Evolutionary conservation across 2,888 invertebrate species (phyloP).

Genomic region (Plutella xylostella): DNA sequence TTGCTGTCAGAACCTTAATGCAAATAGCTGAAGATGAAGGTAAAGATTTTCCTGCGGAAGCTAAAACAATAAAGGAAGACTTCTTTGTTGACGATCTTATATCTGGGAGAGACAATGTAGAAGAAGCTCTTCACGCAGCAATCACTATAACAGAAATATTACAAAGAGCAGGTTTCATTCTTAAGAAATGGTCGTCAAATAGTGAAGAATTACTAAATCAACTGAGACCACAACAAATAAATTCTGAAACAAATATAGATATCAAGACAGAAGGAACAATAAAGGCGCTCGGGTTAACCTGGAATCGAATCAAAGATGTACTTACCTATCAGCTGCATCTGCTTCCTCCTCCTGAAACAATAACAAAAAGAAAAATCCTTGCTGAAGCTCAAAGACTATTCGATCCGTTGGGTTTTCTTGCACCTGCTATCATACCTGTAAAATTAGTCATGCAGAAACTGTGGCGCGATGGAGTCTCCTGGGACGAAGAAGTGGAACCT

Average conservation of each 20-base stretch:
- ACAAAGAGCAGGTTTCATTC: conserved; percentile 1
- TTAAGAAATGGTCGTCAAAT: conserved; percentile 13
- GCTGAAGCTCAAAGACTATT: conserved; percentile 15
- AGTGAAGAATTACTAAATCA: not conserved
- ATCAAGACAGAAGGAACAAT: not conserved
- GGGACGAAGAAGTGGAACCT: not conserved
- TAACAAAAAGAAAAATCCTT: conserved; percentile 15
- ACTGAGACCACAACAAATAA: not conserved
- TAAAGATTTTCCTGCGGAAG: not conserved
- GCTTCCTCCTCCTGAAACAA: not conserved
- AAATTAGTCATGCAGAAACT: conserved; percentile 16
- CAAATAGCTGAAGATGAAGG: conserved; percentile 4
- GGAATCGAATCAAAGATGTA: not conserved
- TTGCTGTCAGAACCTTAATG: conserved; percentile 13
- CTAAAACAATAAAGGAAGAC: not conserved
- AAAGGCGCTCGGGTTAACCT: not conserved
- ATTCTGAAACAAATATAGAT: not conserved
- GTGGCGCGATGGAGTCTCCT: not conserved
- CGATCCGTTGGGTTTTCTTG: conserved; percentile 18
- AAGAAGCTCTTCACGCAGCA: not conserved
- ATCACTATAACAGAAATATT: not conserved
- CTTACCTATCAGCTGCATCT: not conserved
- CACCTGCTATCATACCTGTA: conserved; percentile 13
- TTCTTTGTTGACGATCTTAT: conserved; percentile 5
- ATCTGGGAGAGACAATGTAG: not conserved